Evolutionary conservation across 2,113 vertebrate species (phyloP).

Genomic region (Nothocercus julius): DNA sequence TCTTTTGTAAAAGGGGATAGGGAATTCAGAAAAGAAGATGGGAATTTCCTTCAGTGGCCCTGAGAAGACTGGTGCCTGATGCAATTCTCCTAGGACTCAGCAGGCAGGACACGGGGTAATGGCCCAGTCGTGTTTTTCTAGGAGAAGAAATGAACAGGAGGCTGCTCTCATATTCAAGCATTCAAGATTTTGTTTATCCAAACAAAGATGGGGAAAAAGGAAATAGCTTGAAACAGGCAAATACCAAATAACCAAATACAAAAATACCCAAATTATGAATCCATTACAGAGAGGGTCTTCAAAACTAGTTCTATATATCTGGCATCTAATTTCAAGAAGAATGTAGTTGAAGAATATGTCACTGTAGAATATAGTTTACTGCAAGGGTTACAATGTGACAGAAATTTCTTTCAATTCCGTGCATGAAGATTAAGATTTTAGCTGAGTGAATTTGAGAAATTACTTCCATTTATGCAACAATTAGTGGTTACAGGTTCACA

Average conservation of each 20-base stretch:
- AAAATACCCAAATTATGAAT: not conserved
- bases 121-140: not conserved
- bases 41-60: not conserved
- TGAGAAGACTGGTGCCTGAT: not conserved
- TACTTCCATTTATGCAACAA: not conserved
- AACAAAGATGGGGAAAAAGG: not conserved
- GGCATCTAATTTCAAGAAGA: not conserved
- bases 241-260: not conserved
- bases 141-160: not conserved
- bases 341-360: too few relatives aligned
- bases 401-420: not conserved
- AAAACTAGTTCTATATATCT: not conserved
- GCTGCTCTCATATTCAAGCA: not conserved
- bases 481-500: not conserved
- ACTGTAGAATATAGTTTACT: not conserved
- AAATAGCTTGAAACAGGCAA: not conserved
- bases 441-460: not conserved
- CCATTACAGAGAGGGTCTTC: not conserved
- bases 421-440: not conserved
- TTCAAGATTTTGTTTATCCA: not conserved
- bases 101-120: not conserved
- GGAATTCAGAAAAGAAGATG: not conserved
- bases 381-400: accelerated
- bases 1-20: not conserved
- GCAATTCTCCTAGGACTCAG: not conserved